These are phyloP conservation scores for Genyomyrus donnyi DNA, from an alignment of 2,113 vertebrate species.

Conservation along the genomic window DNA sequence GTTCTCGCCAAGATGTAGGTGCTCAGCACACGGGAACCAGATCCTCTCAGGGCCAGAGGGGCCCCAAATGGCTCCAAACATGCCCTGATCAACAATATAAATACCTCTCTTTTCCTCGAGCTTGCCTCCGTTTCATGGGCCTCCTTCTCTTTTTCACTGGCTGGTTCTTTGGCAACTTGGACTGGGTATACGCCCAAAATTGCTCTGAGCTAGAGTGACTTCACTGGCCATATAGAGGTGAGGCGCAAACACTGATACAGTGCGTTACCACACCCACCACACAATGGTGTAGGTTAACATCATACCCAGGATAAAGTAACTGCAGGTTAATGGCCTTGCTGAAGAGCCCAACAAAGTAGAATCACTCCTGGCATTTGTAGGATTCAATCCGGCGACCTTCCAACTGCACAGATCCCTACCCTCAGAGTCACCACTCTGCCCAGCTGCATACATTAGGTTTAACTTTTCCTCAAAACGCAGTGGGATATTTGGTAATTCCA, in stretches of 20 bases:
- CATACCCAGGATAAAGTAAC: too few species aligned
- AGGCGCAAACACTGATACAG: too few species aligned
- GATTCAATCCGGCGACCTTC: too few species aligned
- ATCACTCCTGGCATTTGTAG: too few species aligned
- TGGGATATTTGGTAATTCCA: not conserved
- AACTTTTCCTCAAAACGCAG: not conserved
- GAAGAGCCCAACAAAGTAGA: too few species aligned
- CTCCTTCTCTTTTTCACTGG: not conserved
- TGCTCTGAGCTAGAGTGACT: not conserved
- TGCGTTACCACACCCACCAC: too few species aligned
- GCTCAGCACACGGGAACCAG: not conserved
- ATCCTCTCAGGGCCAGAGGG: not conserved
- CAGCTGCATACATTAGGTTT: not conserved
- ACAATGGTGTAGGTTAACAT: too few species aligned
- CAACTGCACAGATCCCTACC: too few species aligned
- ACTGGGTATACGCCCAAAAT: not conserved
- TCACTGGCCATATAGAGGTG: not conserved
- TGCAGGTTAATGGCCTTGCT: too few species aligned
- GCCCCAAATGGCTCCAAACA: not conserved
- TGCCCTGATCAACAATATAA: not conserved
- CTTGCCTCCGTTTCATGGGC: not conserved
- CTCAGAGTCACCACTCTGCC: too few species aligned
- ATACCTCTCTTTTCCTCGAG: not conserved
- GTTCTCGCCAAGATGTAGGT: not conserved
- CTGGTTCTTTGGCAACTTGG: not conserved